These are phyloP conservation scores for Idris sp. DNA, from an alignment of 1,140 invertebrate genomes.

Conservation along the genomic window DNA sequence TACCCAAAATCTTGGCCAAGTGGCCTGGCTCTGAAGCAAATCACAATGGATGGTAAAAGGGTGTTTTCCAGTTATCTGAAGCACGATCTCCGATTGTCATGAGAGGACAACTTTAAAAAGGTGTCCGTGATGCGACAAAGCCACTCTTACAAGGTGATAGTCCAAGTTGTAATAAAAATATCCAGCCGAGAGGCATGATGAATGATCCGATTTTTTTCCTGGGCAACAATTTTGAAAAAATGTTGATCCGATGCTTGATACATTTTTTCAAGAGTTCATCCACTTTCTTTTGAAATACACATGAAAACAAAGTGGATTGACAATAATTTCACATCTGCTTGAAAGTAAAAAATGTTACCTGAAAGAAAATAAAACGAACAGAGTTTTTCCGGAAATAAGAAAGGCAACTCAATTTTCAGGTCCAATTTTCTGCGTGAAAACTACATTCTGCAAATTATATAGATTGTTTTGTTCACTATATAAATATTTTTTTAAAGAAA, in stretches of 20 bases:
- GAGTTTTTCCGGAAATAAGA: neutral
- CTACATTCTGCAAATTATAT: too few relatives aligned
- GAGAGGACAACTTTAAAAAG: too few relatives aligned
- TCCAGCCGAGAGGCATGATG: neutral
- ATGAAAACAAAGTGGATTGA: too few relatives aligned
- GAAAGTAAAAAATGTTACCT: too few relatives aligned
- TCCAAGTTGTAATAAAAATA: slow-evolving; percentile 35
- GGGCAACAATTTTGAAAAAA: too few relatives aligned
- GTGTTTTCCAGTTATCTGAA: slow-evolving; percentile 55
- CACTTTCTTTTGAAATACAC: too few relatives aligned
- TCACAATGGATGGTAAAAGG: slow-evolving; percentile 55
- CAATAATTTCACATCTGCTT: too few relatives aligned
- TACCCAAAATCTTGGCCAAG: slow-evolving; percentile 58
- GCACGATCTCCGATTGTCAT: slow-evolving; percentile 64
- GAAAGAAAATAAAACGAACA: too few relatives aligned
- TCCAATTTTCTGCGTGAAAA: neutral
- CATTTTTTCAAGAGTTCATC: too few relatives aligned
- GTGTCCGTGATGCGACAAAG: slow-evolving; percentile 4
- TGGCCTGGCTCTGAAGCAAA: slow-evolving; percentile 42
- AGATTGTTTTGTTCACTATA: neutral
- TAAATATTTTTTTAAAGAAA: too few relatives aligned
- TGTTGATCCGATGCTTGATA: neutral
- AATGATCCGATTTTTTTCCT: too few relatives aligned
- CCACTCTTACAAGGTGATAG: slow-evolving; percentile 21
- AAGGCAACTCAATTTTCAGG: neutral